Evolutionary conservation across 2,888 invertebrate species (phyloP), one percentile per base, ranked within the genome.

Genomic region (Caenorhabditis afra): DNA sequence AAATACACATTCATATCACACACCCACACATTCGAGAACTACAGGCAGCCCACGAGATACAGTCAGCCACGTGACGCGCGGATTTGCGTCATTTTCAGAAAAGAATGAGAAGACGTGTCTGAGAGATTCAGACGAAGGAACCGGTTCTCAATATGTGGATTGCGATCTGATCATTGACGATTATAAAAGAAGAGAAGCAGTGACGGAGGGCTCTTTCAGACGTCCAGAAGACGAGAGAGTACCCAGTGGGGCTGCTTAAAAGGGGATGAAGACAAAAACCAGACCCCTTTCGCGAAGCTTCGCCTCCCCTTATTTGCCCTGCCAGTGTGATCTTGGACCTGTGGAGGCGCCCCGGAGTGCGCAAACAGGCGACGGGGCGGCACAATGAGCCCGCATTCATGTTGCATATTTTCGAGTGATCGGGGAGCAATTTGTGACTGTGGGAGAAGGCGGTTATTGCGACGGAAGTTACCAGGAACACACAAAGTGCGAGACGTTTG

Each of bases 1-100:
- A 65, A 65, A 29, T 29, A 29, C 29, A 29, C n/a, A n/a, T n/a
- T n/a, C n/a, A n/a, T n/a, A n/a, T n/a, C n/a, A n/a, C n/a, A n/a
- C n/a, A n/a, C n/a, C n/a, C n/a, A 62, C 52, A 64, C 64, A 64
- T 64, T 64, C 64, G 23, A 64, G 64, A 64, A 64, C 64, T 64
- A 64, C 64, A 61, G n/a, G 29, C 64, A 61, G n/a, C 16, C 18
- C 50, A 52, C 52, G 64, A 50, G 64, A 39, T 50, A 20, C 50
- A 52, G 37, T 52, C 50, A 45, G 62, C 52, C 64, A 64, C 64
- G 41, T 62, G 37, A 18, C 12, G 18, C n/a, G 22, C 14, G 39
- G 35, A 39, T 14, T 29, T 39, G 35, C 64, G 64, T 64, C 50
- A 64, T 41, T 64, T 64, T 64, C 64, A 64, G 64, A 64, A 62